These are phyloP conservation scores for Apamea anceps DNA, from an alignment of 2,888 invertebrate species.

Conservation along the genomic window DNA sequence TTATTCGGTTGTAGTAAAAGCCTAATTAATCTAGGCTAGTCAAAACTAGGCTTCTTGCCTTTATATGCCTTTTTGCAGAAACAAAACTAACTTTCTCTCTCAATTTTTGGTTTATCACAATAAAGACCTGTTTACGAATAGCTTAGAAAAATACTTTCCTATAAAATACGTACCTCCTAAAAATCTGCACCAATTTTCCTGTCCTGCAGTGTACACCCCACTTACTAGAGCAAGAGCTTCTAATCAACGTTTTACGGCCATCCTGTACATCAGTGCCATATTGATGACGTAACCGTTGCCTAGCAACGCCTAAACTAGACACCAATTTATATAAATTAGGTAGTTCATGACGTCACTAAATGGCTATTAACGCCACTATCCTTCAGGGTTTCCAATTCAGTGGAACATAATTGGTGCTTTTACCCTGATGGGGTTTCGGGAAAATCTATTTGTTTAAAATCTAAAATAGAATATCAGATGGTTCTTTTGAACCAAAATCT, in stretches of 20 bases:
- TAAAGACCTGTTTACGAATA: too few species aligned
- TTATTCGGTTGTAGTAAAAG: too few species aligned
- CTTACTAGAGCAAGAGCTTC: conserved; percentile 52
- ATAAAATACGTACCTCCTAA: neutral
- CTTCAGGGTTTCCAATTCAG: conserved; percentile 36
- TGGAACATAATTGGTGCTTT: conserved; percentile 44
- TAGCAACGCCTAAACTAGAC: conserved; percentile 65
- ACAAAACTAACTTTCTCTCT: neutral
- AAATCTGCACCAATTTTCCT: conserved; percentile 18
- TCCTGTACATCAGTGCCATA: conserved; percentile 59
- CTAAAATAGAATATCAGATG: neutral
- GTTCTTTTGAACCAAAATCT: neutral
- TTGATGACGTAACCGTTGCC: conserved; percentile 63
- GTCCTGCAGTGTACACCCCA: conserved; percentile 54
- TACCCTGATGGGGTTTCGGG: neutral
- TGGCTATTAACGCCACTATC: conserved; percentile 45
- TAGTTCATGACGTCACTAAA: conserved; percentile 56
- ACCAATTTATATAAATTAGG: conserved; percentile 63
- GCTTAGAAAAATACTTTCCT: neutral
- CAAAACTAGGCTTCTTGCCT: neutral
- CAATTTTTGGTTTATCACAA: neutral
- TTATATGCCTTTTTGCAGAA: neutral
- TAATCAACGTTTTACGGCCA: conserved; percentile 70
- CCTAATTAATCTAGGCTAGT: neutral
- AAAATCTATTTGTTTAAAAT: neutral